Conservation (phyloP, 2,113 vertebrate species). For the Gopherus evgoodei region DNA sequence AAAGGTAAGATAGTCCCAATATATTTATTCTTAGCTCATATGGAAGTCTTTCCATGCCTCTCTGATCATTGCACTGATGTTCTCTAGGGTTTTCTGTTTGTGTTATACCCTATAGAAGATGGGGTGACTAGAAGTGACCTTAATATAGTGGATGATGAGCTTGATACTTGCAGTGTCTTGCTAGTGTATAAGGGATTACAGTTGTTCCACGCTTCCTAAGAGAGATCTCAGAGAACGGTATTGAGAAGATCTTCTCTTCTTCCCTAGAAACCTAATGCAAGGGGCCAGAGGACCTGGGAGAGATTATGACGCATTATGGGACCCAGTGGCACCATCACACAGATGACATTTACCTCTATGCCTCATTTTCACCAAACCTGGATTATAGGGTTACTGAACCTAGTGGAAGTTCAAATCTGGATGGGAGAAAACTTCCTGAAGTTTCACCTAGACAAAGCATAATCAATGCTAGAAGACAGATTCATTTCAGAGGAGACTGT, state of each 20-base stretch:
- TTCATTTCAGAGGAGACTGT: not conserved
- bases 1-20: not conserved
- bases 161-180: not conserved
- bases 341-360: not conserved
- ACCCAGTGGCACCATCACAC: not conserved
- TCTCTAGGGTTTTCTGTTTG: slow-evolving; percentile 3
- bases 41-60: slow-evolving; percentile 15
- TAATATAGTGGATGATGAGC: not conserved
- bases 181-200: not conserved
- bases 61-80: not conserved
- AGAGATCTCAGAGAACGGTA: not conserved
- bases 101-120: slow-evolving; percentile 1
- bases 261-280: not conserved
- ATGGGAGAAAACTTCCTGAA: not conserved
- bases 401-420: not conserved
- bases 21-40: slow-evolving; percentile 11
- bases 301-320: not conserved
- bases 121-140: not conserved
- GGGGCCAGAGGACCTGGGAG: not conserved
- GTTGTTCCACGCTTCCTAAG: not conserved
- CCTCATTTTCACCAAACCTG: not conserved
- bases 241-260: not conserved
- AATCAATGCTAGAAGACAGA: not conserved
- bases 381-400: not conserved
- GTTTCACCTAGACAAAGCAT: not conserved